Conservation (phyloP, 2,797 vertebrate genomes). For the Tokudaia muenninki region DNA sequence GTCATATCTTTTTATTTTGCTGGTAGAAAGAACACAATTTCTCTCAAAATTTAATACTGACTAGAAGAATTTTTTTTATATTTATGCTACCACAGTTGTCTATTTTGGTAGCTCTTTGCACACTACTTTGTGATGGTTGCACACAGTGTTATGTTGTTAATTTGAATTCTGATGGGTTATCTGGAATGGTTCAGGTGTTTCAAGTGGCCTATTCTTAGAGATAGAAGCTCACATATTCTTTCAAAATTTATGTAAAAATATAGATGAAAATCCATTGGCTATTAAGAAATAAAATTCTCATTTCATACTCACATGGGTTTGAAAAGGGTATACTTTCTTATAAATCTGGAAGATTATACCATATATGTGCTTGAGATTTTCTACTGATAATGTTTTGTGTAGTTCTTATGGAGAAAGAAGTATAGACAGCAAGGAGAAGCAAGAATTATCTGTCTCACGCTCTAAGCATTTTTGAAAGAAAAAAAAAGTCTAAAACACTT, state of each 20-base stretch:
- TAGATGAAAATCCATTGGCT: constrained; percentile 50
- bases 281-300: constrained; percentile 27
- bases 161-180: constrained; percentile 62
- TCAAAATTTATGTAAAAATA: constrained; percentile 57
- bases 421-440: neutral
- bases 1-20: constrained; percentile 52
- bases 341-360: neutral
- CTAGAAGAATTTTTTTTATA: constrained; percentile 54
- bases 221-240: constrained; percentile 13
- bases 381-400: neutral
- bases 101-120: constrained; percentile 65
- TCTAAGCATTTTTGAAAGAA: no score
- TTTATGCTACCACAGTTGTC: constrained; percentile 57
- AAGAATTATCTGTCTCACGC: neutral
- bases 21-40: constrained; percentile 39
- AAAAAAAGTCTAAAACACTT: neutral
- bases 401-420: neutral
- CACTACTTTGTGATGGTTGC: constrained; percentile 28
- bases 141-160: neutral
- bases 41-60: constrained; percentile 67
- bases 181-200: constrained; percentile 63
- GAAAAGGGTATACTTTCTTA: neutral
- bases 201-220: constrained; percentile 65
- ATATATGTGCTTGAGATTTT: neutral
- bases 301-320: constrained; percentile 46